These are phyloP conservation scores for Aphelenchoides besseyi DNA, from an alignment of 1,140 invertebrate genomes.

Conservation along the genomic window DNA sequence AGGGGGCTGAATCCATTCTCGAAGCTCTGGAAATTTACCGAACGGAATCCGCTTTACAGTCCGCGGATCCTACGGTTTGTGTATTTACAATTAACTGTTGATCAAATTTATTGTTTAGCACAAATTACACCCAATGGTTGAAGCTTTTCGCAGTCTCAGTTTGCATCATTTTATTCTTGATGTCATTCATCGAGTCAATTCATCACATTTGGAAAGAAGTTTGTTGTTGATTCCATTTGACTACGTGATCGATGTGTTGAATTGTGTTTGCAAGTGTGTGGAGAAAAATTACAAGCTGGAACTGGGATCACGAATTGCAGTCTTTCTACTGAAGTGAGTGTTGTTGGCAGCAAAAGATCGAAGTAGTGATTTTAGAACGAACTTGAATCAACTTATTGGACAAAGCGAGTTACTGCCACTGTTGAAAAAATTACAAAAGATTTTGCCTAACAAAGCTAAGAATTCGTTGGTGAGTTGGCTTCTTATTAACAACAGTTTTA, in stretches of 20 bases:
- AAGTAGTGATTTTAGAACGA: conserved; percentile 71
- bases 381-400: conserved; percentile 77
- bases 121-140: conserved; percentile 73
- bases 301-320: conserved; percentile 72
- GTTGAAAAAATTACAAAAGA: conserved; percentile 71
- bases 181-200: conserved; percentile 74
- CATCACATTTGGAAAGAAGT: conserved; percentile 80
- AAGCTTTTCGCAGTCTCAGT: conserved; percentile 72
- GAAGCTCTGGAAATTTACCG: conserved; percentile 59
- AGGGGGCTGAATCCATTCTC: conserved; percentile 52
- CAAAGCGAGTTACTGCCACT: conserved; percentile 71
- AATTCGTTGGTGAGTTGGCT: not conserved
- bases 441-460: conserved; percentile 66
- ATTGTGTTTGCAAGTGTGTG: conserved; percentile 72
- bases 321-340: conserved; percentile 74
- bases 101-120: conserved; percentile 37
- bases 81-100: conserved; percentile 19
- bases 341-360: too few relatives aligned
- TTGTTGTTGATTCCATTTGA: conserved; percentile 80
- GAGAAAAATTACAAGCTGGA: conserved; percentile 73
- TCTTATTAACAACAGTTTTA: conserved; percentile 1
- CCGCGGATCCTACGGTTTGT: conserved; percentile 41
- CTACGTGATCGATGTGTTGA: conserved; percentile 75
- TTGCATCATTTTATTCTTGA: conserved; percentile 78
- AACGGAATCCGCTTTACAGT: conserved; percentile 29